These are phyloP conservation scores for Neofelis nebulosa DNA, from an alignment of 2,113 vertebrate genomes.

Conservation along the genomic window DNA sequence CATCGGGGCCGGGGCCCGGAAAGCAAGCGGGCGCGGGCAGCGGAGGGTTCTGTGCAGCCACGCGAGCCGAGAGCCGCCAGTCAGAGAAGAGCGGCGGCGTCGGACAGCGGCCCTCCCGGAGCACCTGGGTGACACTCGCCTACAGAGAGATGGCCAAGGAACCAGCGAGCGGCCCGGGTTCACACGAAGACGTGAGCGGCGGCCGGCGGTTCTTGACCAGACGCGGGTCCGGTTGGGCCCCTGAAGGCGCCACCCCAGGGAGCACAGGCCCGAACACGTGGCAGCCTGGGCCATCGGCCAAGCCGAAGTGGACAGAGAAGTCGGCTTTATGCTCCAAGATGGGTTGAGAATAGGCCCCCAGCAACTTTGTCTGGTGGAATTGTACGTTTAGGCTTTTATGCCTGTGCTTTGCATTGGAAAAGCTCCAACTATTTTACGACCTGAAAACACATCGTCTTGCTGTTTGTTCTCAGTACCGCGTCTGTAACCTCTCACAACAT, in stretches of 20 bases:
- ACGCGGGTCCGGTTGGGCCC: background rate
- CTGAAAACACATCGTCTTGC: background rate
- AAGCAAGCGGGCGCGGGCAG: background rate
- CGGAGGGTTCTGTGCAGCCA: rapidly evolving
- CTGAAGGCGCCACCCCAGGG: rapidly evolving
- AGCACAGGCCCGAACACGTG: rapidly evolving
- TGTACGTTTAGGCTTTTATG: background rate
- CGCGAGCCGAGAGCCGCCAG: rapidly evolving
- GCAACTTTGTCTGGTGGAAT: slow-evolving; percentile 1
- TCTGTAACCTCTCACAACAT: background rate
- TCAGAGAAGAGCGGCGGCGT: rapidly evolving
- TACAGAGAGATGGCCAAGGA: background rate
- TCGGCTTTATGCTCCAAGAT: background rate
- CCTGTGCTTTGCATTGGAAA: background rate
- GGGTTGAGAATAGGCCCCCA: background rate
- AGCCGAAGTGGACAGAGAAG: background rate
- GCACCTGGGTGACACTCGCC: rapidly evolving
- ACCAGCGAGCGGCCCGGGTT: background rate
- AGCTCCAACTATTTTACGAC: slow-evolving; percentile 19
- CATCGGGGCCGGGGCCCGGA: background rate
- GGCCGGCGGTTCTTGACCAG: rapidly evolving
- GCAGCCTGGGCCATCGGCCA: rapidly evolving
- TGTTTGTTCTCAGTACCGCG: background rate
- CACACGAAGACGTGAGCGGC: rapidly evolving
- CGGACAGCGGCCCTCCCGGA: rapidly evolving